Evolutionary conservation across 2,113 vertebrate genomes (phyloP).

Genomic region (Rhabdornis inornatus): DNA sequence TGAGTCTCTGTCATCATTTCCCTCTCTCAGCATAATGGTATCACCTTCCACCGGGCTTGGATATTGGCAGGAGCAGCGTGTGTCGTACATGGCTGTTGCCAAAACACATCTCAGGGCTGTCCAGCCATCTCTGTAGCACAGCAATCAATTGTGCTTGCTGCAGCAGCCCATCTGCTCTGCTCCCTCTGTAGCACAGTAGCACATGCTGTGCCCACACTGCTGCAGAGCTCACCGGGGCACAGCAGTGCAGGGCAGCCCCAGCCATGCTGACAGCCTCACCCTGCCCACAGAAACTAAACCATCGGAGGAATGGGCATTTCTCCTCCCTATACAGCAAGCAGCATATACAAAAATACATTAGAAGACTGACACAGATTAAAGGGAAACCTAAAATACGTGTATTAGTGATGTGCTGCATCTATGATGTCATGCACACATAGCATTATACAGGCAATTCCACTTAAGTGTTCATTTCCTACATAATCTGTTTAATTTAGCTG

Average conservation of each 20-base stretch:
- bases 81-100: not conserved
- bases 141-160: constrained; percentile 6
- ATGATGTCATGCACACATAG: not conserved
- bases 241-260: not conserved
- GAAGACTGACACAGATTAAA: not conserved
- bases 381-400: not conserved
- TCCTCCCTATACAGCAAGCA: not conserved
- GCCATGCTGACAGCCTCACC: not conserved
- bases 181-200: not conserved
- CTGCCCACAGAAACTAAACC: not conserved
- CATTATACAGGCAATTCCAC: not conserved
- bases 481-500: not conserved
- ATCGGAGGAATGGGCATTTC: not conserved
- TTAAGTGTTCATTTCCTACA: not conserved
- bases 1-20: not conserved
- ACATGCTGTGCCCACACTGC: not conserved
- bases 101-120: not conserved
- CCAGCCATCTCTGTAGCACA: not conserved
- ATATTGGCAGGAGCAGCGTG: not conserved
- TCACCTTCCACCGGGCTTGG: not conserved
- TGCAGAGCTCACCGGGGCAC: not conserved
- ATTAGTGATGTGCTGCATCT: not conserved
- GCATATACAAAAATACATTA: not conserved
- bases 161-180: constrained; percentile 10
- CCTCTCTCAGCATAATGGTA: not conserved